Evolutionary conservation across 2,888 invertebrate species (phyloP), one percentile per base, ranked within the genome.

Genomic region (Melanophora roralis): DNA sequence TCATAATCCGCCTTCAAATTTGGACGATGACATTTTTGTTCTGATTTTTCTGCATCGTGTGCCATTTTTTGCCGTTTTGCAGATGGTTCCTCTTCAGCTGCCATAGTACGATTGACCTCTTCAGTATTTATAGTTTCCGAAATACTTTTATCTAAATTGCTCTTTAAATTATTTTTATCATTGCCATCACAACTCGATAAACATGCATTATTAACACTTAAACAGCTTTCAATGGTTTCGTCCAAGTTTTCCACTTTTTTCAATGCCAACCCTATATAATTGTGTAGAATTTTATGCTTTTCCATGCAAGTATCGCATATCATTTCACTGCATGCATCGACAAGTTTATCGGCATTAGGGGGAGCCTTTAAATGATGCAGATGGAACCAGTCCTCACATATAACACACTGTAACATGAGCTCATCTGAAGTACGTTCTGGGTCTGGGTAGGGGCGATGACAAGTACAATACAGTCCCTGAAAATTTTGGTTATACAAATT

Each of bases 331-430:
- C 93, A 96, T 51, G 92, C 92, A 32, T 91, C 89, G 11, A 94
- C 92, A 23, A 86, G 75, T 8, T 91, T 89, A 19, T 93, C 92
- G 53, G 92, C 91, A 60, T 91, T 89, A 0, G 78, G 51, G 0
- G 86, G 81, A 0, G 82, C 83, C 53, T 77, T 71, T 81, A 96
- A 90, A 89, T 96, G 96, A 84, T 94, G 89, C 27, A 94, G 92
- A 91, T 99, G 99, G 85, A 94, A 96, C 99, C 99, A 99, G 89
- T 99, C 99, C 89, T 99, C 99, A 89, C 99, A 99, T 67, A 98
- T 91, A 51, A 96, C 92, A 87, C 99, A 99, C 88, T 99, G 99
- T 59, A 98, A 93, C 98, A 99, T 99, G 85, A 96, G 95, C 90
- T 98, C 98, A 67, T 95, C 94, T 40, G 92, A 90, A 4, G 92